These are phyloP conservation scores for Deroptyus accipitrinus DNA, from an alignment of 2,113 vertebrate species.

Conservation along the genomic window DNA sequence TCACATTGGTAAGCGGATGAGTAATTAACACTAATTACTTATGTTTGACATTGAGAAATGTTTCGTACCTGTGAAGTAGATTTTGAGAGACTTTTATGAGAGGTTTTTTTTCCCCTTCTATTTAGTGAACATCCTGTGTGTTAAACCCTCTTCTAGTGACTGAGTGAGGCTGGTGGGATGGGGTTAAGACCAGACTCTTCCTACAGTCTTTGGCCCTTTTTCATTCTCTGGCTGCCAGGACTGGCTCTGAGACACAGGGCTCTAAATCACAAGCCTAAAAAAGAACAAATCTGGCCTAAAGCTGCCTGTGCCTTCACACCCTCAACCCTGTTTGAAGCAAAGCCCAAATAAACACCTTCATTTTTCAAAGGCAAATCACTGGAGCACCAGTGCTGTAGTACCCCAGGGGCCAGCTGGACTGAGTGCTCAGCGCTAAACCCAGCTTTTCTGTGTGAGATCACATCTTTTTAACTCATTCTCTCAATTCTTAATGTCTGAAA, in stretches of 20 bases:
- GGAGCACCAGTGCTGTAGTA: neutral
- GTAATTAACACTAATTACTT: conserved; percentile 25
- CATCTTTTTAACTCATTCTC: neutral
- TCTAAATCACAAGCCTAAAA: neutral
- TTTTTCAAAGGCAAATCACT: neutral
- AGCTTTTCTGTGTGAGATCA: neutral
- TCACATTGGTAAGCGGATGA: neutral
- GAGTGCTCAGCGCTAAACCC: neutral
- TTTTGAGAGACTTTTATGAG: neutral
- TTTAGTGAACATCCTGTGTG: neutral
- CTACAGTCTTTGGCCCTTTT: neutral
- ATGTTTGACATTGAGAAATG: neutral
- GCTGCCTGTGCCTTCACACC: neutral
- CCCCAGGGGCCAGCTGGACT: neutral
- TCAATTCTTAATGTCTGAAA: neutral
- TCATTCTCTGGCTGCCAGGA: neutral
- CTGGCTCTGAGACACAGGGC: neutral
- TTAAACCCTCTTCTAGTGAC: neutral
- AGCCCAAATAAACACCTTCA: neutral
- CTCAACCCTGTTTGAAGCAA: neutral
- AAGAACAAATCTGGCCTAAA: neutral
- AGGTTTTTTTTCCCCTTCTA: accelerated
- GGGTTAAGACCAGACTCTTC: neutral
- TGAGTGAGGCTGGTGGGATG: neutral
- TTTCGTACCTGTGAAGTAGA: neutral